These are phyloP conservation scores for Coracopsis vasa DNA, from an alignment of 2,113 vertebrate species.

Conservation along the genomic window DNA sequence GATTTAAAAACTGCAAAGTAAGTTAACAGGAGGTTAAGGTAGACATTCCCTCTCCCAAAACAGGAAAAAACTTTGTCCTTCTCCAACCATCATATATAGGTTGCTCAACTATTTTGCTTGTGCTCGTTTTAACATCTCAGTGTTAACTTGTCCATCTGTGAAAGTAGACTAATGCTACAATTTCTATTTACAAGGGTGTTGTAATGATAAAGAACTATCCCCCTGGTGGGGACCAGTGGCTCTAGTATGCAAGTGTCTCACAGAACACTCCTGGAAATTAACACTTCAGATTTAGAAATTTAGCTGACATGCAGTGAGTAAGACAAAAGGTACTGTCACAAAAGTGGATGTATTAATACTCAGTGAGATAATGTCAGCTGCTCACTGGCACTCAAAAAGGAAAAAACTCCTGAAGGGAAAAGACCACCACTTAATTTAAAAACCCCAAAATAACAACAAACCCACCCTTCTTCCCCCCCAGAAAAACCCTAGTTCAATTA, in stretches of 20 bases:
- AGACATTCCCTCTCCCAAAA: neutral
- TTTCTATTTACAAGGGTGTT: neutral
- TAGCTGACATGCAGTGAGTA: neutral
- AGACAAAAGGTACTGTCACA: neutral
- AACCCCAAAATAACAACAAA: neutral
- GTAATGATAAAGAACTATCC: neutral
- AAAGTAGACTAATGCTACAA: neutral
- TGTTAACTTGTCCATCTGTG: neutral
- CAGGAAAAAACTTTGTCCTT: neutral
- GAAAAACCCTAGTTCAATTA: neutral
- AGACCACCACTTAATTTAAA: neutral
- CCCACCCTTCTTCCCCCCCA: too few relatives aligned
- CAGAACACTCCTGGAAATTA: neutral
- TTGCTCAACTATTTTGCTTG: neutral
- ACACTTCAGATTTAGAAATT: neutral
- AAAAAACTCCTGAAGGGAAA: neutral
- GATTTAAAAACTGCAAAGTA: neutral
- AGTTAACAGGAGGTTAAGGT: neutral
- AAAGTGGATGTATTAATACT: neutral
- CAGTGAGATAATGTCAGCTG: neutral
- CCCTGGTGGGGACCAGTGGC: neutral
- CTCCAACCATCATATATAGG: neutral
- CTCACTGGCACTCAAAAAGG: neutral
- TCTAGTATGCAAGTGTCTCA: fast-evolving
- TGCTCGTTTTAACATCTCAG: neutral